Base-by-base conservation (phyloP, 2,113 vertebrate genomes). In the Cromileptes altivelis region DNA sequence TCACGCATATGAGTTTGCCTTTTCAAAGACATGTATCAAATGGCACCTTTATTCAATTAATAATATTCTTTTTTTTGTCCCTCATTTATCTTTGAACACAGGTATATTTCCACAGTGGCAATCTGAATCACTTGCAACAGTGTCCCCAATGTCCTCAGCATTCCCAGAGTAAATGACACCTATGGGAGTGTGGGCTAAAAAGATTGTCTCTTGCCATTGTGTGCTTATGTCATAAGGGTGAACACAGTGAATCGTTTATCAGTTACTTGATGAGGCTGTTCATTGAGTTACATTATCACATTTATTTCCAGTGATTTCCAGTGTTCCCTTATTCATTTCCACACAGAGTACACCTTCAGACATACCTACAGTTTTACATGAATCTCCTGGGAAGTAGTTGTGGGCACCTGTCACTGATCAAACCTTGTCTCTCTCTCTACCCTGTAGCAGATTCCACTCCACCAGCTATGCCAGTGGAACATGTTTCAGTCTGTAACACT, bases 401-500 rank as follows among this genome's bases (percentile, higher is more conserved):
- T 8, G 5, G 10, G 3, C 2, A 7, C 65, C 12, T 58, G 27
- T 27, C n/a, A 73, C 15, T 73, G 50, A 85, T 72, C 57, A 37
- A 63, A 47, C 27, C n/a, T 2, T 5, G n/a, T 52, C 13, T 52
- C 25, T 70, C 23, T 53, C 33, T 75, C 15, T 80, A 52, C 63
- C 81, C 53, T 61, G 27, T 55, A 78, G 78, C 70, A 47, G 10
- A 72, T 80, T 82, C 82, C 52, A 30, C 45, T 82, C 19, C 23
- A 69, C 10, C 55, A 86, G 56, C 42, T 42, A 49, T 62, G 49
- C 42, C 61, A 72, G 72, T 3, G 11, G 25, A 82, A 60, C 50
- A 75, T 49, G 30, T 76, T 83, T 55, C 70, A 78, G 50, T 63
- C 55, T 73, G 49, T 57, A 19, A 81, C 70, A 71, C 73, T 23